Percentiles rank a stretch among this genome's conserved stretches.
phyloP scores from a whole-genome alignment of 2,113 vertebrate species.

The Ondatra zibethicus region DNA sequence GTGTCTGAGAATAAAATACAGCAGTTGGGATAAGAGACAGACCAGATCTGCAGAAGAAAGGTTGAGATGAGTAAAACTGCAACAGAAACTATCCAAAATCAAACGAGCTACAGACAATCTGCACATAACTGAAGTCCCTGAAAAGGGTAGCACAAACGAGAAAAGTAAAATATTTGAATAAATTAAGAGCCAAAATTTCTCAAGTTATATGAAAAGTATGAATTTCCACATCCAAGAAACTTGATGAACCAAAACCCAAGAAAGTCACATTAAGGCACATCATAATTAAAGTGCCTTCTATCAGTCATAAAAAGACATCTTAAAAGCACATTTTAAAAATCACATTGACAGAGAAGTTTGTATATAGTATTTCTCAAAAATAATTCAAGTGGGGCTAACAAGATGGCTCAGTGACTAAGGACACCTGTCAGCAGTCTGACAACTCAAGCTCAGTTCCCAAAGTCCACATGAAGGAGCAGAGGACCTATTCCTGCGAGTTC shows the following conservation, averaged over 20 bases:
- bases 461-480: background rate
- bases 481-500: no score
- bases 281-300: background rate
- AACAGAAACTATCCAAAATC: background rate
- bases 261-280: background rate
- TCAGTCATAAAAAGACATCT: background rate
- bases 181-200: background rate
- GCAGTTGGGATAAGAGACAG: background rate
- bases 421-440: background rate
- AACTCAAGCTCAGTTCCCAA: background rate
- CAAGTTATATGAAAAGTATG: slow-evolving; percentile 1
- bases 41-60: background rate
- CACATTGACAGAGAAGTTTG: background rate
- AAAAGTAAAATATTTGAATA: background rate
- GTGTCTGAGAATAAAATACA: background rate
- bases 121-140: background rate
- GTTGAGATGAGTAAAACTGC: background rate
- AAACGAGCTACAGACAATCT: background rate
- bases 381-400: background rate
- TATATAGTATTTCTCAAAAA: background rate
- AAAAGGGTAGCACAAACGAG: background rate
- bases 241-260: background rate
- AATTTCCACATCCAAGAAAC: background rate
- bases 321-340: background rate
- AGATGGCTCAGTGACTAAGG: background rate